phyloP scores from a whole-genome alignment of 2,888 invertebrate genomes.

The Rhingia rostrata region DNA sequence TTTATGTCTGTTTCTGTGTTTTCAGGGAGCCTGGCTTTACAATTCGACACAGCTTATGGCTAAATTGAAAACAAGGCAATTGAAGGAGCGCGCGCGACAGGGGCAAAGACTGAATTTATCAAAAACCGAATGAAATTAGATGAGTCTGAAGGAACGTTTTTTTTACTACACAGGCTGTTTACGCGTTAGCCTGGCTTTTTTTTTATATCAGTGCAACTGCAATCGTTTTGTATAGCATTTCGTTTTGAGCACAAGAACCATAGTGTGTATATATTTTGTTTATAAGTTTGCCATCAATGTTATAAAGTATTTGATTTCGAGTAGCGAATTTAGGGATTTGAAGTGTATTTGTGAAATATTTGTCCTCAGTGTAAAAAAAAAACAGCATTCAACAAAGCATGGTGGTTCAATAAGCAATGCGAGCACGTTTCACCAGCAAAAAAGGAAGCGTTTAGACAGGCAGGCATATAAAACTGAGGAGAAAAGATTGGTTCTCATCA shows the following conservation, averaged over 20 bases:
- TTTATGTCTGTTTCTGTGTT: conserved; percentile 68
- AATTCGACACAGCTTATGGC: conserved; percentile 94
- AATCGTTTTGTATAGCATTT: conserved; percentile 27
- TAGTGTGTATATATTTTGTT: conserved; percentile 23
- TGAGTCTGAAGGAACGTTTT: neutral
- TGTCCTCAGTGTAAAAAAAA: too few species aligned
- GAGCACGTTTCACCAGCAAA: too few species aligned
- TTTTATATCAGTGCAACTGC: conserved; percentile 5
- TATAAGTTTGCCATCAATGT: conserved; percentile 55
- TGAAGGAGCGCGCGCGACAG: conserved; percentile 87
- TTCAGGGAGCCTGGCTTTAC: conserved; percentile 94
- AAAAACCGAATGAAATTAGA: conserved; percentile 42
- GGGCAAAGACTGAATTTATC: conserved; percentile 77
- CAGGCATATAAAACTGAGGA: too few species aligned
- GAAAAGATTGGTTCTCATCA: neutral
- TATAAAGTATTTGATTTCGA: conserved; percentile 2
- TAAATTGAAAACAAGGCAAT: conserved; percentile 91
- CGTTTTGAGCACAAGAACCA: conserved; percentile 9
- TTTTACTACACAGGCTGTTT: neutral
- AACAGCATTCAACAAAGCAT: too few species aligned
- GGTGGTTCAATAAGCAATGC: too few species aligned
- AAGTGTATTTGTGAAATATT: too few species aligned
- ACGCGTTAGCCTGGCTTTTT: conserved; percentile 1
- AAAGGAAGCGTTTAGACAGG: too few species aligned
- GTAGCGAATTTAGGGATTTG: too few species aligned